Evolutionary conservation across 2,797 vertebrate species (phyloP), one percentile per base, ranked within the genome.

Genomic region (Rhynchotus rufescens): DNA sequence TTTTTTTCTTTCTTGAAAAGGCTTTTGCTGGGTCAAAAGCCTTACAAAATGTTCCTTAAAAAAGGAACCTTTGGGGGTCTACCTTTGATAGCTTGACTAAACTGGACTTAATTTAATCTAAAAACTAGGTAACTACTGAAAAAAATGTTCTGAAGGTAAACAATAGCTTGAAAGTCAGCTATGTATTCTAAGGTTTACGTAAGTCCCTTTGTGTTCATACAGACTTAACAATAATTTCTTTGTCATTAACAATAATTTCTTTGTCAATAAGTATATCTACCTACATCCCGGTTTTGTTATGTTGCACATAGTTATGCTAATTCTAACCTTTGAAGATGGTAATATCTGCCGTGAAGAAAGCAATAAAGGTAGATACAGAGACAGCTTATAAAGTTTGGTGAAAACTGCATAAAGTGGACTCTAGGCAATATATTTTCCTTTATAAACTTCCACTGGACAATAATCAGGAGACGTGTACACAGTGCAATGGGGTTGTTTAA

Each of bases 91-190:
- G n/a, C 56, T 68, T 87, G 83, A 86, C n/a, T 94, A 76, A 86
- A 30, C 25, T 93, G 40, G 69, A 84, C 8, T 81, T 88, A 85
- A 67, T 59, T 88, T 92, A 91, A 61, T 93, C 93, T 84, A 22
- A 83, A 86, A 92, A 76, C 3, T 16, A 68, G 2, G 7, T 73
- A 84, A 71, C 76, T 87, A 77, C 62, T 93, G 84, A 69, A 90
- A 88, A 47, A 45, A 6, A 21, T 23, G 4, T 93, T 92, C 71
- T 81, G 36, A 65, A 91, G 2, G 10, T 59, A 89, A 94, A 93
- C 52, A 89, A 64, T 49, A 80, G 12, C 75, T 86, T 92, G 28
- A 78, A 92, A 76, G 15, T 64, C 94, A 96, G n/a, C 49, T 90
- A 51, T 81, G 38, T 81, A 51, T 65, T 91, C 40, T n/a, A 71